These are phyloP conservation scores for Berghia stephanieae DNA, from an alignment of 1,140 invertebrate genomes.

Conservation along the genomic window DNA sequence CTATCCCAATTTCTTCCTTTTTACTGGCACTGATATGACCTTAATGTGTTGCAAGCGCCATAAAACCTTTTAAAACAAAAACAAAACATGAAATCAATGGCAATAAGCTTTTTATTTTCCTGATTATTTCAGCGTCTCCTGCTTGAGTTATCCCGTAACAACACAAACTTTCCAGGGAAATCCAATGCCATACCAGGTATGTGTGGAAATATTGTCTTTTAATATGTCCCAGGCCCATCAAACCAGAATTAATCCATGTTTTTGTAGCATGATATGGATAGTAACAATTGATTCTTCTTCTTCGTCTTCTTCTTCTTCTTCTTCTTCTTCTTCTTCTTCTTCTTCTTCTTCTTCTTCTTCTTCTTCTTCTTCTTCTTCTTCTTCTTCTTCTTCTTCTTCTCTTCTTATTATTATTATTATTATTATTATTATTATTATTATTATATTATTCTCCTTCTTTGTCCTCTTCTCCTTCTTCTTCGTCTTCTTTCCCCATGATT, in stretches of 20 bases:
- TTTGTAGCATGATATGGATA: background rate
- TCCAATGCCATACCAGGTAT: constrained; percentile 47
- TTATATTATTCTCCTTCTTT: too few relatives aligned
- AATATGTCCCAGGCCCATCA: background rate
- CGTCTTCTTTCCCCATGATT: too few relatives aligned
- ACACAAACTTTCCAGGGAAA: constrained; percentile 49
- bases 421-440: too few relatives aligned
- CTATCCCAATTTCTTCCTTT: too few relatives aligned
- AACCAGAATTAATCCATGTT: background rate
- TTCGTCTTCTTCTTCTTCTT: background rate
- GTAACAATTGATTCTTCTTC: background rate
- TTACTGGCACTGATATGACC: too few relatives aligned
- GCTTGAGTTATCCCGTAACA: constrained; percentile 77
- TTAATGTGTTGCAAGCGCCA: too few relatives aligned
- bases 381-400: background rate
- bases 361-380: constrained; percentile 9
- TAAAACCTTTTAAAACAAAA: too few relatives aligned
- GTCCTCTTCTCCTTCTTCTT: too few relatives aligned
- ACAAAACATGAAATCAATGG: background rate
- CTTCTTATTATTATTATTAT: too few relatives aligned
- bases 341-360: background rate
- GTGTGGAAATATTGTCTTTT: background rate
- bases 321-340: background rate
- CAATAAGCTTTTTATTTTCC: constrained; percentile 27
- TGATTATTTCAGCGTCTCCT: constrained; percentile 72